A percentile compares a stretch with the other conserved stretches of the same genome.
These are phyloP conservation scores for Coturnix japonica DNA, from an alignment of 2,113 vertebrate species.

Conservation along the genomic window DNA sequence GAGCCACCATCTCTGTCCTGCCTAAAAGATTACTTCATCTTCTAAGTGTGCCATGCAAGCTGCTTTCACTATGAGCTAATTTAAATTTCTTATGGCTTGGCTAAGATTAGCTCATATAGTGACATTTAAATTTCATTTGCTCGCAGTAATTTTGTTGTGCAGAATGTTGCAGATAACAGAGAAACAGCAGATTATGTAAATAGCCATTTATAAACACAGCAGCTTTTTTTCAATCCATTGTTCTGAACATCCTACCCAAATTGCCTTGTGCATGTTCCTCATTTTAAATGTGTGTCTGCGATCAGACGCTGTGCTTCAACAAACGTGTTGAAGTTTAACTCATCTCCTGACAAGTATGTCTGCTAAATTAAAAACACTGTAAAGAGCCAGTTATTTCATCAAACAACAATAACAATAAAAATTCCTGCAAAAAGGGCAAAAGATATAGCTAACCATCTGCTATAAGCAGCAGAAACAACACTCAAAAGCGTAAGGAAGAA, in stretches of 20 bases:
- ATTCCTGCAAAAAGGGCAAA: conserved; percentile 9
- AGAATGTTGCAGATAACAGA: conserved; percentile 52
- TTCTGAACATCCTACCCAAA: conserved; percentile 28
- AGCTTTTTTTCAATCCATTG: conserved; percentile 22
- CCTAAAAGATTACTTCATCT: conserved; percentile 39
- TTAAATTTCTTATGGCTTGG: conserved; percentile 55
- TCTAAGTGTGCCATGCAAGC: conserved; percentile 13
- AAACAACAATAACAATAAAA: background rate
- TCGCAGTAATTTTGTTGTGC: conserved; percentile 35
- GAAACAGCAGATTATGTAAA: conserved; percentile 70
- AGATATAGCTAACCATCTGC: conserved; percentile 59
- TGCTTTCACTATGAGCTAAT: conserved; percentile 46
- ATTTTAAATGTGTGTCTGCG: conserved; percentile 30
- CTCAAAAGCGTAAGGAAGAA: background rate
- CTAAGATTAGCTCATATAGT: conserved; percentile 55
- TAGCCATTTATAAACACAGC: conserved; percentile 40
- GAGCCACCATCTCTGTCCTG: background rate
- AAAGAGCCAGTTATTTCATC: conserved; percentile 25
- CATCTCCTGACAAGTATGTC: background rate
- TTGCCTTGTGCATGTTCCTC: background rate
- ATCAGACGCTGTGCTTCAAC: conserved; percentile 5
- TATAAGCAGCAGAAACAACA: background rate
- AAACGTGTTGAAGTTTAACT: background rate
- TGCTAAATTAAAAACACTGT: background rate
- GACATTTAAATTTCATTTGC: conserved; percentile 69